These are phyloP conservation scores for Norana najaformis DNA, from an alignment of 2,888 invertebrate genomes.

Conservation along the genomic window DNA sequence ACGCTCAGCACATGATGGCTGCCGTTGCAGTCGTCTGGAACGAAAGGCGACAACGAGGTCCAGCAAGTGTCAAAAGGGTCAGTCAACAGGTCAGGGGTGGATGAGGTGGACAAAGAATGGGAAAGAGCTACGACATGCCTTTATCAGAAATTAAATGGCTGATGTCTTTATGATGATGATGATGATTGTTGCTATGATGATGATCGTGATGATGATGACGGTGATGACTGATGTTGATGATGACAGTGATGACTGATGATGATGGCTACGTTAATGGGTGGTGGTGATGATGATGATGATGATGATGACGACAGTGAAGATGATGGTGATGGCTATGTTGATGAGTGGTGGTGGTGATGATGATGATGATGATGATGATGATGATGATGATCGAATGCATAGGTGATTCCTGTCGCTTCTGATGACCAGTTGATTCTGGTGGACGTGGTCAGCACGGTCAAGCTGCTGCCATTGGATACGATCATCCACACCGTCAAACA, in stretches of 20 bases:
- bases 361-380: neutral
- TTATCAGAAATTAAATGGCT: neutral
- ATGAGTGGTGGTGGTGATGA: neutral
- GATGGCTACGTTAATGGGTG: too few relatives aligned
- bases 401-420: slow-evolving; percentile 69
- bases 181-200: neutral
- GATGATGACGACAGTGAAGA: neutral
- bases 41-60: slow-evolving; percentile 63
- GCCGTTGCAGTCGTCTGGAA: slow-evolving; percentile 81
- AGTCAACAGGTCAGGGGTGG: neutral
- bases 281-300: neutral
- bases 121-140: too few relatives aligned
- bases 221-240: neutral
- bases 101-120: neutral
- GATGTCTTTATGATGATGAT: neutral
- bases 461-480: slow-evolving; percentile 82
- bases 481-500: slow-evolving; percentile 80
- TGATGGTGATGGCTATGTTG: neutral
- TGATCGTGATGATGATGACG: neutral
- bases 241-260: neutral
- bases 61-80: slow-evolving; percentile 29
- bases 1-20: slow-evolving; percentile 79
- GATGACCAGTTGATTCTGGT: slow-evolving; percentile 74
- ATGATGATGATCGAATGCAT: slow-evolving; percentile 46
- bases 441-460: slow-evolving; percentile 77